phyloP scores from a whole-genome alignment of 2,888 invertebrate species.

The Exocentrus adspersus region DNA sequence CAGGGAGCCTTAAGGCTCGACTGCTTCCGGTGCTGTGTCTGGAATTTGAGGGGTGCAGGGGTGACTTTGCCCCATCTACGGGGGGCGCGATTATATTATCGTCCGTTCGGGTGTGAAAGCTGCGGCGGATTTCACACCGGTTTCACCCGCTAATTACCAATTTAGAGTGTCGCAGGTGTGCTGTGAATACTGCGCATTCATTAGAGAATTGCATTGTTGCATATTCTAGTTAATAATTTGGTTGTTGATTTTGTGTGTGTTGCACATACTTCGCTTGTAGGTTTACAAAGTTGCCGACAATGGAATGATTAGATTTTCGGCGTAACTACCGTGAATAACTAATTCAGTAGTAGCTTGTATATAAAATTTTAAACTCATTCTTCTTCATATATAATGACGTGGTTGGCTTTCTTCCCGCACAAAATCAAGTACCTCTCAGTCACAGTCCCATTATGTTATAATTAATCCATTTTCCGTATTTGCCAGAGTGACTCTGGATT shows the following conservation, averaged over 20 bases:
- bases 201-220: conserved; percentile 60
- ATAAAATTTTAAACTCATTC: no score
- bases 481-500: background rate
- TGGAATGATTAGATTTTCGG: background rate
- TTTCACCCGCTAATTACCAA: conserved; percentile 64
- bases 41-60: conserved; percentile 6
- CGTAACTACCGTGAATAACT: background rate
- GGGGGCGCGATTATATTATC: conserved; percentile 60
- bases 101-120: conserved; percentile 61
- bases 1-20: background rate
- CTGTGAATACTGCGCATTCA: conserved; percentile 58
- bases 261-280: conserved; percentile 13
- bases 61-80: conserved; percentile 27
- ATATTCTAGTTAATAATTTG: conserved; percentile 59
- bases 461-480: background rate
- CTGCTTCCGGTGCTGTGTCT: conserved; percentile 2
- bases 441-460: background rate
- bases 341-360: background rate
- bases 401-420: background rate
- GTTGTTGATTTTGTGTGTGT: conserved; percentile 50
- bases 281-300: conserved; percentile 14
- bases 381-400: no score
- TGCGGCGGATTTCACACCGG: conserved; percentile 64
- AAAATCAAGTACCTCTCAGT: background rate
- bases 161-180: conserved; percentile 62